Evolutionary conservation across 2,888 invertebrate genomes (phyloP).

Genomic region (Cheilosia pagana): DNA sequence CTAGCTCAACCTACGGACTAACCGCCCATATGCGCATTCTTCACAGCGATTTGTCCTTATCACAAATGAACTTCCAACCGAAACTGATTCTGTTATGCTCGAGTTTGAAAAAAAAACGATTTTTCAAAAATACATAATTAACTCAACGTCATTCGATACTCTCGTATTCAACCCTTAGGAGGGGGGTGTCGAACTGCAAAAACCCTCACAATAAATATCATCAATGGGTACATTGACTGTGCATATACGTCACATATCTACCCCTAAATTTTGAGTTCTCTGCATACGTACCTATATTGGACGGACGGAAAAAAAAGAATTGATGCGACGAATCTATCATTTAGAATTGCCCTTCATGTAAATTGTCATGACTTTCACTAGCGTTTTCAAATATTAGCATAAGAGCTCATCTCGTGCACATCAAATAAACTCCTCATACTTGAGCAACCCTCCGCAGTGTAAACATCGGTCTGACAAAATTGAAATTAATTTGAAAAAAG

Average conservation of each 20-base stretch:
- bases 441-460: conserved; percentile 65
- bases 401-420: conserved; percentile 60
- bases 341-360: conserved; percentile 25
- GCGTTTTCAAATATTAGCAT: conserved; percentile 70
- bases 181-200: neutral
- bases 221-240: neutral
- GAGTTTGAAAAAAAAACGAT: neutral
- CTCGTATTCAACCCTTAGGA: neutral
- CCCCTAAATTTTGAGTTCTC: conserved; percentile 10
- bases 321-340: conserved; percentile 44
- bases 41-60: neutral
- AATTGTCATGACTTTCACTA: conserved; percentile 39
- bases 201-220: neutral
- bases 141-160: conserved; percentile 13
- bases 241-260: conserved; percentile 11
- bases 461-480: conserved; percentile 73
- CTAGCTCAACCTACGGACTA: no score
- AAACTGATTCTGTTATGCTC: neutral
- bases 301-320: conserved; percentile 16
- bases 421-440: conserved; percentile 60
- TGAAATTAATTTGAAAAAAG: conserved; percentile 72
- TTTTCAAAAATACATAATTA: conserved; percentile 5
- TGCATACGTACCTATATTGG: neutral
- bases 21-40: no score
- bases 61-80: neutral